Percentiles rank a stretch among this genome's conserved stretches.
phyloP scores from a whole-genome alignment of 2,113 vertebrate species.

The Sturnira hondurensis region DNA sequence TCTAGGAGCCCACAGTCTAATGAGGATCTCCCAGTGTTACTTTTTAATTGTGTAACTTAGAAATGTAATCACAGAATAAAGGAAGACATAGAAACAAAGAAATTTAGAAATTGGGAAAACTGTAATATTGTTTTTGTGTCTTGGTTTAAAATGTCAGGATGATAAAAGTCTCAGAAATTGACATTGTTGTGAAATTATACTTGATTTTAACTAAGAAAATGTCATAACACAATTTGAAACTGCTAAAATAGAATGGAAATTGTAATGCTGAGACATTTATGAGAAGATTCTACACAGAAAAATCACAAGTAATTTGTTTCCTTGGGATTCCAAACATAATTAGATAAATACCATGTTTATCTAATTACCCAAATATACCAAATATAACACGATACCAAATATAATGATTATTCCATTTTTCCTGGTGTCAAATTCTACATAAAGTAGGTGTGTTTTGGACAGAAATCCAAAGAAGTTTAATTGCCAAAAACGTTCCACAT shows the following conservation, averaged over 20 bases:
- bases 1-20: neutral
- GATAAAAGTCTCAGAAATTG: constrained; percentile 4
- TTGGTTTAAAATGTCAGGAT: neutral
- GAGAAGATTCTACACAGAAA: neutral
- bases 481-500: neutral
- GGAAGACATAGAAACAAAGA: neutral
- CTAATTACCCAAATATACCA: no score
- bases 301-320: neutral
- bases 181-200: neutral
- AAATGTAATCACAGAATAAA: constrained; percentile 23
- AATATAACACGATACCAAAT: neutral
- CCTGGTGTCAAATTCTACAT: neutral
- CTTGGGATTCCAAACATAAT: neutral
- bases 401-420: neutral
- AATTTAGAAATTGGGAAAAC: neutral
- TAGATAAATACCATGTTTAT: neutral
- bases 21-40: neutral
- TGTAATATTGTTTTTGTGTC: neutral
- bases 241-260: neutral
- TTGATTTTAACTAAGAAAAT: neutral
- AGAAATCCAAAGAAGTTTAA: neutral
- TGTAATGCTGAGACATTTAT: neutral
- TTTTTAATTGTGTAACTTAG: constrained; percentile 34
- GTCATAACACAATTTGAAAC: neutral
- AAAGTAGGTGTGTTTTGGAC: neutral